Conservation (phyloP, 2,797 vertebrate genomes). For the Melanotaenia maccullochi region DNA sequence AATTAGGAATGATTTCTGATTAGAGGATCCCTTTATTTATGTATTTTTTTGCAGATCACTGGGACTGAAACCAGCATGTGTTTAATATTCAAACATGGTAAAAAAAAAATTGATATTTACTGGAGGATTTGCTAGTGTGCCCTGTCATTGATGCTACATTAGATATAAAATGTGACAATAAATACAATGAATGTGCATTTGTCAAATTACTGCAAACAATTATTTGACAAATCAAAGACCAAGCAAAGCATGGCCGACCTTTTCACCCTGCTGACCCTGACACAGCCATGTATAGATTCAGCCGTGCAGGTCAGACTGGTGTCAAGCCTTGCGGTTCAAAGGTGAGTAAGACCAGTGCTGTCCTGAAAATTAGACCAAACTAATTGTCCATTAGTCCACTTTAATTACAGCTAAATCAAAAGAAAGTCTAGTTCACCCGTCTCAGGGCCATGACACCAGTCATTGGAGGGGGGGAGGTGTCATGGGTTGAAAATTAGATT, state of each 20-base stretch:
- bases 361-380: constrained; percentile 79
- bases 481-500: constrained; percentile 79
- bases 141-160: constrained; percentile 13
- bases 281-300: constrained; percentile 35
- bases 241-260: constrained; percentile 48
- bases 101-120: background rate
- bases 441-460: constrained; percentile 70
- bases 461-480: constrained; percentile 40
- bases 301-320: constrained; percentile 54
- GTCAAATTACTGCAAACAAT: constrained; percentile 58
- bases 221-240: constrained; percentile 42
- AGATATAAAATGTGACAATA: constrained; percentile 39
- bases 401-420: constrained; percentile 74
- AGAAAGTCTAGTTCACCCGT: constrained; percentile 54
- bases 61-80: constrained; percentile 6
- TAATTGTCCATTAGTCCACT: constrained; percentile 83
- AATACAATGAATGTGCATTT: constrained; percentile 29
- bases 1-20: constrained; percentile 18
- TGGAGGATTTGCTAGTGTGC: background rate
- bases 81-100: background rate
- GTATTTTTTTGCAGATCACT: background rate
- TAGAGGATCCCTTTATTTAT: constrained; percentile 7
- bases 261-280: constrained; percentile 41
- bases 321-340: constrained; percentile 72
- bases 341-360: constrained; percentile 72